Base-by-base conservation (phyloP, 1,140 invertebrate genomes). In the Akabosia matsudoensis region DNA sequence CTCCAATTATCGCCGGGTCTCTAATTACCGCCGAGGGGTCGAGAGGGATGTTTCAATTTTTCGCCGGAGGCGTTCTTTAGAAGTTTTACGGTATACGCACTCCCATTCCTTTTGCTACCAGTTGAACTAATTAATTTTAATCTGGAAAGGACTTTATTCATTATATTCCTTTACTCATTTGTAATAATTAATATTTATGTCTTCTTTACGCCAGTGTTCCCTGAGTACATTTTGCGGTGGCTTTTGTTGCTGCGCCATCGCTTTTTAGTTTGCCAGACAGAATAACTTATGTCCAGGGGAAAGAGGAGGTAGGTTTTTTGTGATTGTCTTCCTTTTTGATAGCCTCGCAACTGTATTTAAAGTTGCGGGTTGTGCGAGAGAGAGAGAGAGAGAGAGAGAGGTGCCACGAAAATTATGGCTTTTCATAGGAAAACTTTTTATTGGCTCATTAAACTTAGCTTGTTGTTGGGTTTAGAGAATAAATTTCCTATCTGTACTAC, bases 111-210 rank as follows among this genome's bases (percentile, higher is more conserved):
- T 67, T 67, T 30, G 31, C 2, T 67, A 22, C 18, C 26, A 14
- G 7, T 31, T 67, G 26, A 31, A 31, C 61, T 67, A 67, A 67
- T 67, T 67, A 67, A 67, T 67, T 67, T 67, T 67, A 67, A 67
- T 67, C 61, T 67, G 28, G 61, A 67, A 67, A 67, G 31, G 61
- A 31, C 61, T 67, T 67, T 67, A 67, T 67, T 67, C 61, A 67
- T 67, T 67, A 67, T 45, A 45, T 31, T 67, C 61, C 61, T 22
- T 28, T 67, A 30, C 61, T 67, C 28, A 67, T 67, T 67, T 67
- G 61, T 67, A 67, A 67, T 67, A 67, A 31, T 67, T 67, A 67
- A 67, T 67, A 67, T 67, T 67, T 30, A 67, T 67, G 61, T 67
- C 61, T 67, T 31, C 3, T 22, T 67, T 22, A n/a, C 22, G n/a